Base-by-base conservation (phyloP, 37 sponge, comb jelly and placozoan genomes). In the Beroe forskalii region DNA sequence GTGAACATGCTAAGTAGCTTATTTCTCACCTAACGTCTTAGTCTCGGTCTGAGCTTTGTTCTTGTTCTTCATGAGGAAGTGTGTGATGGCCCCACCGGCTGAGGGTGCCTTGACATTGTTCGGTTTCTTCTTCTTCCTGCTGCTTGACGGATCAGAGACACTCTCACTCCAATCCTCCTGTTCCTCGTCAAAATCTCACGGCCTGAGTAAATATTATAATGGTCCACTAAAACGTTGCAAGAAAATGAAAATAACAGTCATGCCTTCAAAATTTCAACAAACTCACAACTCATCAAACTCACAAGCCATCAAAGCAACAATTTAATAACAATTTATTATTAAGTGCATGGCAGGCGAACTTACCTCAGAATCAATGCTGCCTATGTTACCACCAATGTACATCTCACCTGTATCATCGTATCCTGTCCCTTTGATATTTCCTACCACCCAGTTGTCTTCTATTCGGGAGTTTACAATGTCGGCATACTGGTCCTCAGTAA, bases 401-500 rank as follows among this genome's bases (percentile, higher is more conserved):
- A n/a, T n/a, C 32, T 69, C 14, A 69, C 72, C 72, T 6, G 86
- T 80, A 80, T 80, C 86, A 44, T 41, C 86, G 30, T 80, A 80
- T 19, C 86, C 86, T 41, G 30, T 44, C n/a, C 86, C 86, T 27
- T 80, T 80, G n/a, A 80, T 80, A 38, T 80, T 37, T 41, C 86
- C 86, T 4, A 80, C 86, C 30, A 80, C 55, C 44, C 44, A 80
- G 4, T 80, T 37, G 42, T 80, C 48, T 27, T 80, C 24, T 17
- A 80, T 6, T 4, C 86, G 86, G 17, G 23, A 32, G 40, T 80
- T 80, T 0, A 80, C 86, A 80, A 80, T 80, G 4, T 80, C 86
- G 2, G 86, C 86, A 80, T 80, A 80, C 40, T 80, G 86, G 86
- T 80, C 86, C 28, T 80, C 86, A 41, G 86, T 44, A 0, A 80